A percentile compares a stretch with the other conserved stretches of the same genome.
These are phyloP conservation scores for Cavia porcellus DNA, from an alignment of 2,113 vertebrate species.

Conservation along the genomic window DNA sequence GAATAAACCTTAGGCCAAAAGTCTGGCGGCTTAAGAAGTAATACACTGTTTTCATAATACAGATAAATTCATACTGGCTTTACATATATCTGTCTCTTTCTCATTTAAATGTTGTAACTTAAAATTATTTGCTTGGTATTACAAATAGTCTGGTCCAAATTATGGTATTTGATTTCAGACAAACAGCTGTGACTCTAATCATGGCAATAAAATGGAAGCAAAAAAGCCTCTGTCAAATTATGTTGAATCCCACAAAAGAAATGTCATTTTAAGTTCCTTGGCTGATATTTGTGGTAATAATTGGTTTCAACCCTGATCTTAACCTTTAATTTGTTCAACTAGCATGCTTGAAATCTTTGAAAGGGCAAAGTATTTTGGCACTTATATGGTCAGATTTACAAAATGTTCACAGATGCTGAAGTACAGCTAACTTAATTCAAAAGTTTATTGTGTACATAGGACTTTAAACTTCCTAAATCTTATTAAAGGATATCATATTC, in stretches of 20 bases:
- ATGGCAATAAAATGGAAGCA: constrained; percentile 63
- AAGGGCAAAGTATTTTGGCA: constrained; percentile 40
- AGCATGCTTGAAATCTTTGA: constrained; percentile 45
- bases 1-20: constrained; percentile 19
- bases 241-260: constrained; percentile 56
- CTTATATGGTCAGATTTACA: background rate
- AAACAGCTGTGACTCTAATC: constrained; percentile 66
- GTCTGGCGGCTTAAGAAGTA: background rate
- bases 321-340: constrained; percentile 57
- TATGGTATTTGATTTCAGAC: background rate
- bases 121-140: constrained; percentile 42
- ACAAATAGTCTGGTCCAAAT: background rate
- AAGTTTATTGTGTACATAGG: background rate
- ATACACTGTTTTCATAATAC: constrained; percentile 4
- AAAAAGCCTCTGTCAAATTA: constrained; percentile 66
- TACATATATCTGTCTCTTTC: background rate
- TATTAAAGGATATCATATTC: constrained; percentile 46
- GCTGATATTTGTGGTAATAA: constrained; percentile 68
- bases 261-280: constrained; percentile 74
- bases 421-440: constrained; percentile 24
- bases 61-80: background rate
- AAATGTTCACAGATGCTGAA: constrained; percentile 37
- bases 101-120: background rate
- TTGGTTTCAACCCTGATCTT: constrained; percentile 40
- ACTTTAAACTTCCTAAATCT: constrained; percentile 33